A percentile compares a stretch with the other conserved stretches of the same genome.
Conservation (phyloP, 2,113 vertebrate species). For the Butastur rufipennis region DNA sequence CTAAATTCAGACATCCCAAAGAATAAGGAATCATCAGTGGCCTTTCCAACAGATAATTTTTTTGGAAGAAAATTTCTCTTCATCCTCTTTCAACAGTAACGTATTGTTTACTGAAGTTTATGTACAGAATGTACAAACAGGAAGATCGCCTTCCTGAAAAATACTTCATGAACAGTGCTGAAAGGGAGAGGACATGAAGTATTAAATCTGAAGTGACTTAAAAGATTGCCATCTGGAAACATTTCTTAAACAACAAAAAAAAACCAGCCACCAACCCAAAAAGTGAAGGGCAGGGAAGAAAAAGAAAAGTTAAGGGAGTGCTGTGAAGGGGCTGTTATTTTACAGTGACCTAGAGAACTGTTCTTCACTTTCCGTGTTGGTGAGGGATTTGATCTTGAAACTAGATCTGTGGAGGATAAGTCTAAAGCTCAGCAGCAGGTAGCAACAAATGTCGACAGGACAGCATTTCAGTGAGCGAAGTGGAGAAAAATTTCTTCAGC, state of each 20-base stretch:
- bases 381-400: background rate
- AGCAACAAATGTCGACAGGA: background rate
- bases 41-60: conserved; percentile 49
- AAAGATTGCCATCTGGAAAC: conserved; percentile 38
- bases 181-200: conserved; percentile 55
- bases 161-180: conserved; percentile 62
- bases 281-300: background rate
- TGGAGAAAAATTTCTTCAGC: background rate
- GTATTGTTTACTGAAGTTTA: conserved; percentile 75
- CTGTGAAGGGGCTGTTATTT: conserved; percentile 39
- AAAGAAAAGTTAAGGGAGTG: background rate
- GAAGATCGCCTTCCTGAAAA: conserved; percentile 76
- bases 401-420: background rate
- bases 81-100: conserved; percentile 40
- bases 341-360: background rate
- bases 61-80: conserved; percentile 37
- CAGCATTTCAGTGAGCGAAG: background rate
- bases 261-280: background rate
- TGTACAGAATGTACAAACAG: conserved; percentile 74
- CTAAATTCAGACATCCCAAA: conserved; percentile 28
- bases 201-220: conserved; percentile 50
- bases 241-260: background rate
- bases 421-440: background rate
- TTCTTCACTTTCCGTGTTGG: background rate
- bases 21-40: conserved; percentile 17